phyloP scores from a whole-genome alignment of 2,113 vertebrate species.

The Sakesphorus luctuosus region DNA sequence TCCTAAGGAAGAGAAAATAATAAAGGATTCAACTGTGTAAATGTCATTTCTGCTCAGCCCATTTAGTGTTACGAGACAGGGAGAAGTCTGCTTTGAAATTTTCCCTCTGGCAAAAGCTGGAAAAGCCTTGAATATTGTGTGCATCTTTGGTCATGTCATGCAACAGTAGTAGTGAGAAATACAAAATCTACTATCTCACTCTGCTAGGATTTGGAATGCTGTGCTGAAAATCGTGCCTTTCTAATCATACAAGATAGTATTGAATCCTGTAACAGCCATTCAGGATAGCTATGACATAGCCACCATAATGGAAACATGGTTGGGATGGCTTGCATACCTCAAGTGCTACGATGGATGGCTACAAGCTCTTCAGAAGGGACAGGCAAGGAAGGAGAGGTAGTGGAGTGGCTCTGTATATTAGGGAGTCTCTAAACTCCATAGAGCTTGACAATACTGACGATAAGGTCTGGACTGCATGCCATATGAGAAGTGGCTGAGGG shows the following conservation, averaged over 20 bases:
- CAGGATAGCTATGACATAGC: neutral
- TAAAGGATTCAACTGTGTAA: constrained; percentile 18
- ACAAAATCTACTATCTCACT: neutral
- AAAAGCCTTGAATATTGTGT: neutral
- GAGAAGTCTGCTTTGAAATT: constrained; percentile 20
- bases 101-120: neutral
- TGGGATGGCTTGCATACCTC: neutral
- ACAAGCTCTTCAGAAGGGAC: neutral
- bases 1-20: constrained; percentile 1
- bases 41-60: constrained; percentile 3
- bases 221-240: neutral
- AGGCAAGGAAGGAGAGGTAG: neutral
- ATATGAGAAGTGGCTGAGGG: neutral
- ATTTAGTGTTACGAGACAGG: neutral
- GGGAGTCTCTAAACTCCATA: neutral
- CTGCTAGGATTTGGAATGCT: neutral
- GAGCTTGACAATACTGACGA: neutral
- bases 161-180: neutral
- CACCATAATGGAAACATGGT: neutral
- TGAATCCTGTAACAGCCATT: neutral
- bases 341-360: neutral
- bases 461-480: neutral
- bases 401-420: neutral
- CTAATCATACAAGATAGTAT: neutral
- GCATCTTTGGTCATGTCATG: neutral